Base-by-base conservation (phyloP, 2,113 vertebrate genomes). In the Promerops cafer region DNA sequence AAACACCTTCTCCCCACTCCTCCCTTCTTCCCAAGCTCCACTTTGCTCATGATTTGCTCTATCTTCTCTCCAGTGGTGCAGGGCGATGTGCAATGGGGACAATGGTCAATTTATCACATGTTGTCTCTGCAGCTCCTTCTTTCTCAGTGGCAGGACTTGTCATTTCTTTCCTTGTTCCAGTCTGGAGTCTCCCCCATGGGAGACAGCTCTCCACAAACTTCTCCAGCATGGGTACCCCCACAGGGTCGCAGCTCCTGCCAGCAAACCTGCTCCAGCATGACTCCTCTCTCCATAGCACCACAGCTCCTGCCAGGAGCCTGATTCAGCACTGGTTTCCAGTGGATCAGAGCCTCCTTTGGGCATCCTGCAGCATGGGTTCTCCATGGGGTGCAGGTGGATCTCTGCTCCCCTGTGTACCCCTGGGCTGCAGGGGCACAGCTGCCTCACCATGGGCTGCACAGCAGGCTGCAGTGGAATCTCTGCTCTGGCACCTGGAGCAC, bases 291-390 rank as follows among this genome's bases (percentile, higher is more conserved):
- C 44, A 23, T 8, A 27, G 22, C 35, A 31, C 11, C 17, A 37
- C 35, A 65, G 59, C 35, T 53, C 39, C 53, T 68, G 39, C 33
- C 53, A 68, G 53, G 20, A 82, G 5, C 24, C 24, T 40, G 13
- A 24, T 35, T 12, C 78, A 61, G 30, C 10, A 8, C 13, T 20
- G 20, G 11, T 10, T 68, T 54, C 53, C 70, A 40, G 37, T 17
- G 42, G 49, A 18, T 65, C 26, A 44, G 10, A 57, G 35, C 27
- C 11, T 65, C 52, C 31, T 81, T 28, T 57, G 37, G 59, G 12
- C 50, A 42, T 44, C n/a, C 21, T 33, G 37, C 6, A 13, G 12
- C 0, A 0, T 49, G 22, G 22, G 15, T 9, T 23, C 68, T 65
- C 52, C 18, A 5, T 4, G 44, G 15, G 26, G 1, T 28, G 15